phyloP scores from a whole-genome alignment of 1,140 invertebrate genomes.

The Leptinotarsa texana region DNA sequence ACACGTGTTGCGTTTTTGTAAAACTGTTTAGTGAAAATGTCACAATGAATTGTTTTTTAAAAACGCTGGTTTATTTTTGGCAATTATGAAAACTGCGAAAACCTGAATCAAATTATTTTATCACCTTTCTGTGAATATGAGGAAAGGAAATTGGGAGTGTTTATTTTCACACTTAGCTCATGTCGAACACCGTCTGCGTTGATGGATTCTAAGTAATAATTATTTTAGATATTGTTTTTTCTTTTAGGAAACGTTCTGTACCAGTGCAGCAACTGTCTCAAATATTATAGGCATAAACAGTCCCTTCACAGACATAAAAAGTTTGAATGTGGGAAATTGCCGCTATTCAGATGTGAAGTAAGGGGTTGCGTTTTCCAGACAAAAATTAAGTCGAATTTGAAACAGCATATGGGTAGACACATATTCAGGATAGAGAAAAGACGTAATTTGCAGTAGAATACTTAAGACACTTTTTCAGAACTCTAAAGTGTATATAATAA shows the following conservation, averaged over 20 bases:
- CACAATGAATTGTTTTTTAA: too few species aligned
- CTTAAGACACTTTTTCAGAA: too few species aligned
- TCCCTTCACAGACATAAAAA: constrained; percentile 65
- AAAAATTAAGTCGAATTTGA: constrained; percentile 64
- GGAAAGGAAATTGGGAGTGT: background rate
- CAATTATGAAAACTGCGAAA: too few species aligned
- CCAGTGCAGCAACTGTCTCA: constrained; percentile 62
- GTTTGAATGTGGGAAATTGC: constrained; percentile 70
- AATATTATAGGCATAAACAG: constrained; percentile 61
- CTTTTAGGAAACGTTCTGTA: constrained; percentile 21
- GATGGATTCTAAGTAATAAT: background rate
- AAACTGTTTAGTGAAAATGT: too few species aligned
- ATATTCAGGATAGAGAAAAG: background rate
- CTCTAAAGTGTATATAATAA: too few species aligned
- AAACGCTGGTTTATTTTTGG: too few species aligned
- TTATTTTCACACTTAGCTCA: background rate
- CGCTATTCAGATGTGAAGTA: constrained; percentile 73
- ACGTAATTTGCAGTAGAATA: background rate
- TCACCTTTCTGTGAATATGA: background rate
- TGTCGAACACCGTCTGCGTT: background rate
- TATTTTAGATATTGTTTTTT: background rate
- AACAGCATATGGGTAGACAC: constrained; percentile 62
- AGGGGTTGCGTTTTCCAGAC: constrained; percentile 66
- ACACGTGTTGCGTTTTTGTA: too few species aligned
- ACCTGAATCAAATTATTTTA: too few species aligned